phyloP scores from a whole-genome alignment of 2,888 invertebrate genomes.

The Cheilosia urbana region DNA sequence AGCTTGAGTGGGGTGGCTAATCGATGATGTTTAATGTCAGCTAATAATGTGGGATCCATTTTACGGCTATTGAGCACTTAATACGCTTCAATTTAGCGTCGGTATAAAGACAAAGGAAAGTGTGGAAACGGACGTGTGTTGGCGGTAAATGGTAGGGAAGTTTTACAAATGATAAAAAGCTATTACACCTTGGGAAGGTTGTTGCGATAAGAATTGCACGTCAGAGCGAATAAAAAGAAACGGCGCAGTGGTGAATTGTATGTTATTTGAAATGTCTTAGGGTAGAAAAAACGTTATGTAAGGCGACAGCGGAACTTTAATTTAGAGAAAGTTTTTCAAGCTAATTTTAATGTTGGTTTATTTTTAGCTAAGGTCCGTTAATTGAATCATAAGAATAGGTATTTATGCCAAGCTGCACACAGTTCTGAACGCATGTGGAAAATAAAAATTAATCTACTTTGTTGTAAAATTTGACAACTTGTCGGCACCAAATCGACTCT shows the following conservation, averaged over 20 bases:
- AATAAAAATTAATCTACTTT: too few species aligned
- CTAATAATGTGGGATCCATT: constrained; percentile 44
- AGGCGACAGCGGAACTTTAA: too few species aligned
- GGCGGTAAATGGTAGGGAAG: neutral
- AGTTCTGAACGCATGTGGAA: too few species aligned
- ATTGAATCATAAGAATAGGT: too few species aligned
- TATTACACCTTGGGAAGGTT: constrained; percentile 2
- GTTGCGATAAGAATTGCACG: constrained; percentile 7
- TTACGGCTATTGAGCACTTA: constrained; percentile 51
- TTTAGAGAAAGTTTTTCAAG: too few species aligned
- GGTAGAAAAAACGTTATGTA: too few species aligned
- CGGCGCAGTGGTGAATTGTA: neutral
- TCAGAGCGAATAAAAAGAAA: neutral
- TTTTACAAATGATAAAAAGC: constrained; percentile 39
- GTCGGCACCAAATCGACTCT: too few species aligned
- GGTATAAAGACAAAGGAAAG: constrained; percentile 30
- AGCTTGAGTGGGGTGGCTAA: constrained; percentile 38
- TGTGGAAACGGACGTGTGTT: constrained; percentile 30
- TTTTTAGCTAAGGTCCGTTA: too few species aligned
- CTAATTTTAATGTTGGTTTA: too few species aligned
- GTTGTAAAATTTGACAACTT: too few species aligned
- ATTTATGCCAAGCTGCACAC: too few species aligned
- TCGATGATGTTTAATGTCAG: constrained; percentile 61
- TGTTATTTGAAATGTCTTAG: neutral
- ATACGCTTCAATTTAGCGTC: constrained; percentile 46